Evolutionary conservation across 2,888 invertebrate genomes (phyloP).

Genomic region (Eupeodes luniger): DNA sequence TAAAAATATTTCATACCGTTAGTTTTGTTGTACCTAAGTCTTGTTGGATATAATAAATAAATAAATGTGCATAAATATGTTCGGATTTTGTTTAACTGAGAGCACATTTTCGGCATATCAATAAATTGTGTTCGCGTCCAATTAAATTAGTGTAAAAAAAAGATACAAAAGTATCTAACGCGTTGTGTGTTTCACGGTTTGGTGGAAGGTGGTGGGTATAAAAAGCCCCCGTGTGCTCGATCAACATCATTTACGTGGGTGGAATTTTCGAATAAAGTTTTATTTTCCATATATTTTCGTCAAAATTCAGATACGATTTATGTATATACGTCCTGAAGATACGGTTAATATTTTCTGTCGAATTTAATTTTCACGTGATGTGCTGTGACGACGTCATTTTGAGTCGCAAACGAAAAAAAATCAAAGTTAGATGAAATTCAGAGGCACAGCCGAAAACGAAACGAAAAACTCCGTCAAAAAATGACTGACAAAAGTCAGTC

Average conservation of each 20-base stretch:
- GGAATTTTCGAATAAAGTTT: slow-evolving; percentile 51
- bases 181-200: slow-evolving; percentile 10
- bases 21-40: not conserved
- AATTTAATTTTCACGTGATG: slow-evolving; percentile 64
- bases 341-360: not conserved
- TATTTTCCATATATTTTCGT: slow-evolving; percentile 16
- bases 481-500: slow-evolving; percentile 72
- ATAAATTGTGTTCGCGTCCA: slow-evolving; percentile 65
- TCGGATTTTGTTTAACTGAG: not conserved
- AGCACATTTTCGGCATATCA: slow-evolving; percentile 61
- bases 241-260: slow-evolving; percentile 50
- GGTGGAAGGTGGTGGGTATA: not conserved
- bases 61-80: slow-evolving; percentile 5
- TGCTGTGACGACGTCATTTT: slow-evolving; percentile 66
- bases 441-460: slow-evolving; percentile 20
- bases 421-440: slow-evolving; percentile 68
- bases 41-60: slow-evolving; percentile 5
- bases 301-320: slow-evolving; percentile 51
- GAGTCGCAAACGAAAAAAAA: slow-evolving; percentile 65
- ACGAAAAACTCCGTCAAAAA: slow-evolving; percentile 37
- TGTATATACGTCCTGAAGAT: not conserved
- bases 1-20: slow-evolving; percentile 34
- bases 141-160: slow-evolving; percentile 59
- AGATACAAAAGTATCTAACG: slow-evolving; percentile 50
- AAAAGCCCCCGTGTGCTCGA: not conserved